Conservation (phyloP, 2,888 invertebrate species). For the Uloborus plumipes region DNA sequence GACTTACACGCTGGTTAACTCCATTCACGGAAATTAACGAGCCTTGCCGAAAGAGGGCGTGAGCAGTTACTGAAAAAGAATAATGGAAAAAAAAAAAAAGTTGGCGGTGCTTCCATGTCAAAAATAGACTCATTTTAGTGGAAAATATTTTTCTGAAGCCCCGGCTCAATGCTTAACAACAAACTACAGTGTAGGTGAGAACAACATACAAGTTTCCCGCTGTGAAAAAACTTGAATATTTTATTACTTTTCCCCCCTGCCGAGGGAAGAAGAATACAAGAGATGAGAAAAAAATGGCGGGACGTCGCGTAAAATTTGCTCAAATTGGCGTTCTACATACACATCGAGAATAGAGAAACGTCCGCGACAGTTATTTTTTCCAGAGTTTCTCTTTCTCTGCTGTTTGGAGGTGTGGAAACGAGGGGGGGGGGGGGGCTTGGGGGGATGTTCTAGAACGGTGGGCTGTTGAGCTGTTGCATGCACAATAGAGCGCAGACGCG, state of each 20-base stretch:
- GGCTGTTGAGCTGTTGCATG: no score
- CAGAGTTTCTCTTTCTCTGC: conserved; percentile 21
- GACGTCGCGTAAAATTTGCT: conserved; percentile 37
- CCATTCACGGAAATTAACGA: conserved; percentile 49
- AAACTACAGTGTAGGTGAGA: conserved; percentile 15
- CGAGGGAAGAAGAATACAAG: not conserved
- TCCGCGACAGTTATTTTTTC: conserved; percentile 41
- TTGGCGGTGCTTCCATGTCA: conserved; percentile 7
- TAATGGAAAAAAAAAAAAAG: conserved; percentile 11
- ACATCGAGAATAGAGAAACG: conserved; percentile 22
- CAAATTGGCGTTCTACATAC: conserved; percentile 58
- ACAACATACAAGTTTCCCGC: conserved; percentile 18
- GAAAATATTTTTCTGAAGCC: conserved; percentile 46
- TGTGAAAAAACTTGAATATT: conserved; percentile 45
- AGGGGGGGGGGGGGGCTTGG: conserved; percentile 4
- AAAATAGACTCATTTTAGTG: conserved; percentile 51
- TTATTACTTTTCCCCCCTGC: not conserved
- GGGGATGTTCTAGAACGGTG: not conserved
- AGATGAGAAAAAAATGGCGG: conserved; percentile 4
- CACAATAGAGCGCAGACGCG: no score
- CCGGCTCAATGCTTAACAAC: conserved; percentile 20
- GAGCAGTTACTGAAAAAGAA: conserved; percentile 8
- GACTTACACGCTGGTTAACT: conserved; percentile 37
- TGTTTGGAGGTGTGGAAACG: conserved; percentile 18
- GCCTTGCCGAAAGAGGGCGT: conserved; percentile 32